Base-by-base conservation (phyloP, 2,797 vertebrate species). In the Loris lydekkerianus region DNA sequence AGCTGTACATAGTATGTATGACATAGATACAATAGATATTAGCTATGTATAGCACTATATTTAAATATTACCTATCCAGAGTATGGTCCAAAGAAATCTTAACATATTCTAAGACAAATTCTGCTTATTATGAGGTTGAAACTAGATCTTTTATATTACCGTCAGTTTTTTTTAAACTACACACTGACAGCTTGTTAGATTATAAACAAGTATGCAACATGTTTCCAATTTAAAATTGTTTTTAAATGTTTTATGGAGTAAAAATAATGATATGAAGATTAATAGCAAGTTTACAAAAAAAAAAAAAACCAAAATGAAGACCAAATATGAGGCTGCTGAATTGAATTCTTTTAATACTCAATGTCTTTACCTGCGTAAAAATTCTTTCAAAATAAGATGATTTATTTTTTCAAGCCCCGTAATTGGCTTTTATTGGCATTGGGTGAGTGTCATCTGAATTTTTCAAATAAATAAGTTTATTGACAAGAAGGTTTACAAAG, bases 291-390 rank as follows among this genome's bases (percentile, higher is more conserved):
- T 88, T 82, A 93, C 31, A 88, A 73, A 94, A 86, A 20, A 63
- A 90, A 49, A 49, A 14, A 53, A 53, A 53, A 86, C 81, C 87
- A 56, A 93, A 93, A 93, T 84, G 15, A 93, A 88, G 67, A 27
- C 27, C 23, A 86, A 91, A 95, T 53, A 76, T 7, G 10, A 95
- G 20, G n/a, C 11, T 53, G 23, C 18, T 84, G 93, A 82, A 85
- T 23, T 93, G 40, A 94, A 78, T 65, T 72, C 40, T 89, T 85
- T 95, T 25, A 72, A 63, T 63, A 90, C 40, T 43, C 25, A 82
- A 46, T 61, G 91, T 65, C 70, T 92, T n/a, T 67, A 86, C 18
- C 29, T 61, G 69, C 60, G 25, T 58, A 86, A 95, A 87, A 86
- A 81, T 73, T 1, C 82, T 93, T 92, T 86, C 67, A 89, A 90